Evolutionary conservation across 2,888 invertebrate species (phyloP).

Genomic region (Notodonta ziczac): DNA sequence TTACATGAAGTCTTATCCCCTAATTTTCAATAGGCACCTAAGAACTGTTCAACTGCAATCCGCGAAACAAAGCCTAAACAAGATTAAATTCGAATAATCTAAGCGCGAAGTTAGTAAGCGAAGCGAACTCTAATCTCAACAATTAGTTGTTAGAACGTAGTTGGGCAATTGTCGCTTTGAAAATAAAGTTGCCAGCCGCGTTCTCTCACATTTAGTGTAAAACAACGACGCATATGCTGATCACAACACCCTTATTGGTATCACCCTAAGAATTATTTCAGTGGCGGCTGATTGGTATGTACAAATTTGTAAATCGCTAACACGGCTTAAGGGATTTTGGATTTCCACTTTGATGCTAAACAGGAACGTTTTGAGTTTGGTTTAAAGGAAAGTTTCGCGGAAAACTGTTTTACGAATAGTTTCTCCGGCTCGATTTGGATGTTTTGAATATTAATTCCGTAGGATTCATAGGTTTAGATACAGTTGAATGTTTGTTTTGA

Average conservation of each 20-base stretch:
- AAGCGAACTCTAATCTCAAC: constrained; percentile 70
- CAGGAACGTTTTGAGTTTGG: constrained; percentile 70
- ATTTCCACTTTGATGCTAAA: constrained; percentile 77
- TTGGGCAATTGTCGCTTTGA: constrained; percentile 75
- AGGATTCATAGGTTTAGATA: background rate
- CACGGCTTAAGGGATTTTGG: constrained; percentile 77
- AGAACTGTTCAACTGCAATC: constrained; percentile 6
- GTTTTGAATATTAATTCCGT: constrained; percentile 7
- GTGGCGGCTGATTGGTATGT: constrained; percentile 17
- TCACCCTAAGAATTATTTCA: constrained; percentile 34
- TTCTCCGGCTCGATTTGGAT: constrained; percentile 37
- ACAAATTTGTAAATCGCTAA: constrained; percentile 57
- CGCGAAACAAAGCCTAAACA: constrained; percentile 25
- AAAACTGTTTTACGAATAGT: constrained; percentile 65
- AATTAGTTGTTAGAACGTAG: constrained; percentile 77
- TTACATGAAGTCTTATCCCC: too few relatives aligned
- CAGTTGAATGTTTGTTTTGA: background rate
- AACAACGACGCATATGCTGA: constrained; percentile 39
- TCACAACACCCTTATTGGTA: constrained; percentile 28
- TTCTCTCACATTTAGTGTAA: constrained; percentile 60
- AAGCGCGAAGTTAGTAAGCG: constrained; percentile 49
- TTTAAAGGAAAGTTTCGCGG: constrained; percentile 63
- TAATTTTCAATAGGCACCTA: constrained; percentile 6
- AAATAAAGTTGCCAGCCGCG: constrained; percentile 73
- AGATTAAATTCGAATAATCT: constrained; percentile 55